Percentiles rank a stretch among this genome's conserved stretches.
Conservation (phyloP, 2,113 vertebrate genomes). For the Heptranchias perlo region DNA sequence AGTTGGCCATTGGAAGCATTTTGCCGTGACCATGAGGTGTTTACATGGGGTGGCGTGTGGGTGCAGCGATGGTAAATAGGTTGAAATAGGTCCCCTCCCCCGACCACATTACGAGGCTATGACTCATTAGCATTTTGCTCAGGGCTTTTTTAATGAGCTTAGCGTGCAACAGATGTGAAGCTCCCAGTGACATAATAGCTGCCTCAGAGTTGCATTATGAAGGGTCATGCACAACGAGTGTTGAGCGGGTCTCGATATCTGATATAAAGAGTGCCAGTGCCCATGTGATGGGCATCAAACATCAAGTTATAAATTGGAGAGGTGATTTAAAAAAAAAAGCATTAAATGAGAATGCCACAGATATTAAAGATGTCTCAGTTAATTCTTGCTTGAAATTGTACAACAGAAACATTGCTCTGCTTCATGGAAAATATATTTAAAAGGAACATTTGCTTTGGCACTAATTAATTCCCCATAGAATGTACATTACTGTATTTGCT, state of each 20-base stretch:
- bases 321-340: too few species aligned
- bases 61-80: neutral
- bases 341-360: neutral
- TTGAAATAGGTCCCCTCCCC: neutral
- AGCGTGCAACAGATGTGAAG: neutral
- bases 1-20: neutral
- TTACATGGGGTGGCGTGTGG: neutral
- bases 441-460: neutral
- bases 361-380: neutral
- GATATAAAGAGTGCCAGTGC: neutral
- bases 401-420: neutral
- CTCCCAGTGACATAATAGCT: neutral
- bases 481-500: neutral
- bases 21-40: neutral
- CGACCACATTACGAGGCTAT: neutral
- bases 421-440: neutral
- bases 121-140: neutral
- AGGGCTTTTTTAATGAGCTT: neutral
- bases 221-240: neutral
- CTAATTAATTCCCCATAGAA: slow-evolving; percentile 5
- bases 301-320: neutral
- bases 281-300: neutral
- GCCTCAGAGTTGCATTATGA: neutral
- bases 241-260: neutral
- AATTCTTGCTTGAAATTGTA: neutral